Percentiles rank a stretch among this genome's conserved stretches.
Conservation (phyloP, 2,797 vertebrate species). For the Martes flavigula region DNA sequence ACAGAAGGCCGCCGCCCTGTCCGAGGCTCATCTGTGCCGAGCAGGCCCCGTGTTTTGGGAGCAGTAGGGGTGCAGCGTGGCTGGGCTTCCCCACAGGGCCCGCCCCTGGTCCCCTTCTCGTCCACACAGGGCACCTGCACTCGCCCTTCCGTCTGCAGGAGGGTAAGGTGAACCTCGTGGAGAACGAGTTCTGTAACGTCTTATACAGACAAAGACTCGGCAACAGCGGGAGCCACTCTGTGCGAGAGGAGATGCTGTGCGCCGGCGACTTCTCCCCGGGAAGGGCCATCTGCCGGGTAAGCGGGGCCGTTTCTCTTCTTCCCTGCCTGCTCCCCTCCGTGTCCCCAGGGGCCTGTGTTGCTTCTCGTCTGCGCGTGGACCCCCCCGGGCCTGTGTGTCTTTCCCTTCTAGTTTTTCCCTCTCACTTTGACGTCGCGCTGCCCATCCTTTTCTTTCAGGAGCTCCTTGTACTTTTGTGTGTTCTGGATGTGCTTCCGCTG, state of each 20-base stretch:
- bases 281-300: conserved; percentile 65
- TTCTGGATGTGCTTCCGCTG: not conserved
- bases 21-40: not conserved
- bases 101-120: not conserved
- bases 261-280: not conserved
- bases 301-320: not conserved
- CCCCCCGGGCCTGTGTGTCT: not conserved
- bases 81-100: not conserved
- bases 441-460: not conserved
- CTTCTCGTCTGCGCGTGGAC: not conserved
- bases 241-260: conserved; percentile 69
- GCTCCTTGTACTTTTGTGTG: not conserved
- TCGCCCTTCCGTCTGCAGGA: conserved; percentile 66
- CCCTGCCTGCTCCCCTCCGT: not conserved
- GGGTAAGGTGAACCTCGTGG: conserved; percentile 52
- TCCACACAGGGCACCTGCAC: conserved; percentile 18
- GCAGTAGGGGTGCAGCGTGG: not conserved
- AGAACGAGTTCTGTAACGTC: conserved; percentile 56
- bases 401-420: not conserved
- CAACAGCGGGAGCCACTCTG: not conserved
- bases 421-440: not conserved
- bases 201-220: not conserved
- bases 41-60: not conserved
- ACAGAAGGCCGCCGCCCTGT: not conserved
- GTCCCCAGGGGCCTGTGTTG: not conserved